Conservation (phyloP, 2,797 vertebrate genomes). For the Phyllotis vaccarum region DNA sequence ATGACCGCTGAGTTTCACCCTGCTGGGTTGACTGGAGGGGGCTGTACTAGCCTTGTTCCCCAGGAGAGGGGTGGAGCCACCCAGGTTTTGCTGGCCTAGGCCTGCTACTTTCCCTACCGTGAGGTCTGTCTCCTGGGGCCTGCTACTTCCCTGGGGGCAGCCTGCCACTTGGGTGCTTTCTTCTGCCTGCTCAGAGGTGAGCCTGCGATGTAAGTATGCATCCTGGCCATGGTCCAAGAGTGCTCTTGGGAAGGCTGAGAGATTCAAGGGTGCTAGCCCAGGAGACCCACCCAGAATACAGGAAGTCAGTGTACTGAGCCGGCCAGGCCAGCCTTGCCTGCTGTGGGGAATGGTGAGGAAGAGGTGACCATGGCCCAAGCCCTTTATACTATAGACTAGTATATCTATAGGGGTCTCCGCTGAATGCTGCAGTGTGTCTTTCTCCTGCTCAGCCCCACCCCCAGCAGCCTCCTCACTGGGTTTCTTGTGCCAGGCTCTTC, state of each 20-base stretch:
- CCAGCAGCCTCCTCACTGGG: background rate
- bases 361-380: background rate
- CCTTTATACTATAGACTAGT: background rate
- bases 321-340: conserved; percentile 22
- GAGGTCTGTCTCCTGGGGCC: conserved; percentile 11
- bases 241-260: background rate
- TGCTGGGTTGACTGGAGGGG: conserved; percentile 1
- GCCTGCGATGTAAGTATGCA: conserved; percentile 66
- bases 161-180: conserved; percentile 45
- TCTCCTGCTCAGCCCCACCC: background rate
- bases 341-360: background rate
- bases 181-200: conserved; percentile 53
- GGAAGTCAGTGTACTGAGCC: conserved; percentile 10
- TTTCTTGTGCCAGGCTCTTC: conserved; percentile 12
- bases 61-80: conserved; percentile 9
- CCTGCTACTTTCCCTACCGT: conserved; percentile 41
- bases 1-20: conserved; percentile 48
- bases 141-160: background rate
- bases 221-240: conserved; percentile 50
- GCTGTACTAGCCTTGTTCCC: conserved; percentile 6
- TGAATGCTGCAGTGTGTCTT: background rate
- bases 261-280: background rate
- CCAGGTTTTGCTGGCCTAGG: conserved; percentile 62
- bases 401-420: background rate
- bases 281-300: background rate